phyloP scores from a whole-genome alignment of 2,888 invertebrate species.

The Coenonympha glycerion region DNA sequence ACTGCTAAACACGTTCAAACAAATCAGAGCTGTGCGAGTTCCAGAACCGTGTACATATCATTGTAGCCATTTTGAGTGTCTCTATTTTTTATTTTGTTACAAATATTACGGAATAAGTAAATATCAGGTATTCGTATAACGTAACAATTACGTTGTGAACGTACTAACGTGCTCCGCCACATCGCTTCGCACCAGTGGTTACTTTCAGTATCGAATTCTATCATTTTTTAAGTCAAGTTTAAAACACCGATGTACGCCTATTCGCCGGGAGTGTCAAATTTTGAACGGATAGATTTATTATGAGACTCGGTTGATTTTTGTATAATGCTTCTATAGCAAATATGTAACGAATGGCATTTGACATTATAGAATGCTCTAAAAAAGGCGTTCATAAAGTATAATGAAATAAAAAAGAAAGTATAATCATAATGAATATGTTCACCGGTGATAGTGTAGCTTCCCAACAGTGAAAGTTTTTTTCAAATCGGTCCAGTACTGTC shows the following conservation, averaged over 20 bases:
- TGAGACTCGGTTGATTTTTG: constrained; percentile 67
- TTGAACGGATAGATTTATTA: constrained; percentile 50
- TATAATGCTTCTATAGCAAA: constrained; percentile 69
- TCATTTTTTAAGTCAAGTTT: constrained; percentile 25
- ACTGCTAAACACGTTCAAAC: constrained; percentile 34
- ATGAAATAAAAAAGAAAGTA: constrained; percentile 72
- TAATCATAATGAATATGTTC: too few relatives aligned
- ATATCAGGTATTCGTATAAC: background rate
- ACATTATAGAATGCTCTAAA: constrained; percentile 62
- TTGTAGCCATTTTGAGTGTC: constrained; percentile 26
- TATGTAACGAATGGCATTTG: constrained; percentile 64
- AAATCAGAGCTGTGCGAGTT: constrained; percentile 30
- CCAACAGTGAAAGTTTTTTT: too few relatives aligned
- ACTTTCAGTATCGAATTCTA: constrained; percentile 20
- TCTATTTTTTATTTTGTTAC: constrained; percentile 14
- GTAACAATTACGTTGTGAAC: constrained; percentile 15
- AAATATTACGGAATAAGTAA: constrained; percentile 7
- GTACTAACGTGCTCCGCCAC: constrained; percentile 13
- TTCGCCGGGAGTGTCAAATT: constrained; percentile 40
- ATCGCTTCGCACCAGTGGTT: constrained; percentile 10
- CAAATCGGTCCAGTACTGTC: too few relatives aligned
- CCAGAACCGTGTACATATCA: constrained; percentile 38
- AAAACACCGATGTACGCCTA: constrained; percentile 35
- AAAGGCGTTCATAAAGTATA: constrained; percentile 69
- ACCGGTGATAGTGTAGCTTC: too few relatives aligned